Evolutionary conservation across 2,113 vertebrate species (phyloP).

Genomic region (Laticauda laticaudata): DNA sequence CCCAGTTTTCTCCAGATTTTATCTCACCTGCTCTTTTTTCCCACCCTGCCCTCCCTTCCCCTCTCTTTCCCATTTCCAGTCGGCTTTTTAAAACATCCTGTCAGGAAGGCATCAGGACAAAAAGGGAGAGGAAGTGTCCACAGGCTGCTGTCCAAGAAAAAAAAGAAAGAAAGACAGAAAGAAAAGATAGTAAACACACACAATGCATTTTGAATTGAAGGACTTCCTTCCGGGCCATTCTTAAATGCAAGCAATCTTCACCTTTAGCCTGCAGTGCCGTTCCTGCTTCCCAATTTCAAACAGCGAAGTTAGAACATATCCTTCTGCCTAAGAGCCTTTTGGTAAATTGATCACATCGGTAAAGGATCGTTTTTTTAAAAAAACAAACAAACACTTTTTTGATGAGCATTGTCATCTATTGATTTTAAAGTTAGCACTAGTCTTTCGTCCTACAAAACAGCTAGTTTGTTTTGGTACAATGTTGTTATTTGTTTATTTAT

Average conservation of each 20-base stretch:
- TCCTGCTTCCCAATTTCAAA: not conserved
- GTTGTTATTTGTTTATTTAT: too few relatives aligned
- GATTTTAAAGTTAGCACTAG: too few relatives aligned
- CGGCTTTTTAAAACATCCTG: not conserved
- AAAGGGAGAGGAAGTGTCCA: not conserved
- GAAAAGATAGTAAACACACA: not conserved
- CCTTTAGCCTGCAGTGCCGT: not conserved
- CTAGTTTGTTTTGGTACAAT: too few relatives aligned
- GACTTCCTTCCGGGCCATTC: not conserved
- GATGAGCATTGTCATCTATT: too few relatives aligned
- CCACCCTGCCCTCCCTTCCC: not conserved
- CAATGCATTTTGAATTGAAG: not conserved
- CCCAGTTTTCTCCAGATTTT: not conserved
- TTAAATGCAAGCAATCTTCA: not conserved
- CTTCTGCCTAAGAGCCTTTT: not conserved
- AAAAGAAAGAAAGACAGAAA: not conserved
- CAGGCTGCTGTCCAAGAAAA: not conserved
- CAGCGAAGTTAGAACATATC: not conserved
- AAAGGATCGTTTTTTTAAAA: too few relatives aligned
- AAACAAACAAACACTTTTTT: too few relatives aligned
- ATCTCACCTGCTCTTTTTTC: not conserved
- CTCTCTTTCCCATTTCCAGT: not conserved
- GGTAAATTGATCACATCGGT: not conserved
- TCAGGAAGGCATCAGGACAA: not conserved
- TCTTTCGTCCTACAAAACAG: too few relatives aligned